Evolutionary conservation across 2,113 vertebrate genomes (phyloP).

Genomic region (Aramus guarauna): DNA sequence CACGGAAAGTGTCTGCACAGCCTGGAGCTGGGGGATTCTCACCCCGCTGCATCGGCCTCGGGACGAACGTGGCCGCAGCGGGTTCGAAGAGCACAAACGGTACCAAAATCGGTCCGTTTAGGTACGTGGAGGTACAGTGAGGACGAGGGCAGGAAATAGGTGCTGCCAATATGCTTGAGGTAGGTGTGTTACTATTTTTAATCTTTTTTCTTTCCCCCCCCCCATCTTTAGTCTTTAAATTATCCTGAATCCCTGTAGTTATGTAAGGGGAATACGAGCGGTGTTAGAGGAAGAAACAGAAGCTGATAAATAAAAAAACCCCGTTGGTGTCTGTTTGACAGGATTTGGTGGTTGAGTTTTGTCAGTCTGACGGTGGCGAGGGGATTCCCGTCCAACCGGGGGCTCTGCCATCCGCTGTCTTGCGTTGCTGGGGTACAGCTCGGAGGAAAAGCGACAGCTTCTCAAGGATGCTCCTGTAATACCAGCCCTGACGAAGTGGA

Average conservation of each 20-base stretch:
- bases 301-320: background rate
- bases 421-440: fast-evolving
- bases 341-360: background rate
- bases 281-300: background rate
- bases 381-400: background rate
- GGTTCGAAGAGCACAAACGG: background rate
- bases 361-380: background rate
- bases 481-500: background rate
- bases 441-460: background rate
- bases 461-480: background rate
- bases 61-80: fast-evolving
- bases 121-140: background rate
- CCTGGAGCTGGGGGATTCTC: too few species aligned
- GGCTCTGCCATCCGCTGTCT: background rate
- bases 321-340: background rate
- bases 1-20: background rate
- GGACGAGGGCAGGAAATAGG: background rate
- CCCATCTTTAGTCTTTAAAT: background rate
- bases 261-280: fast-evolving
- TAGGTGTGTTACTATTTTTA: background rate
- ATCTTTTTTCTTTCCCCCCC: too few species aligned
- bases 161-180: background rate
- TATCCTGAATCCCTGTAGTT: background rate
- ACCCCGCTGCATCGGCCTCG: background rate
- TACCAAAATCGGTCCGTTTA: background rate